Evolutionary conservation across 2,888 invertebrate species (phyloP).

Genomic region (Ichneumon xanthorius): DNA sequence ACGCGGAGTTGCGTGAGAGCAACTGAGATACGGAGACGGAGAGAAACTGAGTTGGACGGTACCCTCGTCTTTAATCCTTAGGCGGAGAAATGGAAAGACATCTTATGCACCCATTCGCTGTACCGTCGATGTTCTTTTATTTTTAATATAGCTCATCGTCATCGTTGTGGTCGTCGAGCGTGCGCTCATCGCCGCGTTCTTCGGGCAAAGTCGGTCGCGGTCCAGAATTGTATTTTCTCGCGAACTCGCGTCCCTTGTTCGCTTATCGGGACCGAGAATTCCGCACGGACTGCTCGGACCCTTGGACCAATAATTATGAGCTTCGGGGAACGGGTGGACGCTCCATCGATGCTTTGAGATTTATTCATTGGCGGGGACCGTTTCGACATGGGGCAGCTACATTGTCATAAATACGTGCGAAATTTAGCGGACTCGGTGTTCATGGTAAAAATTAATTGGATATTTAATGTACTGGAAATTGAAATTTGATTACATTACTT

Average conservation of each 20-base stretch:
- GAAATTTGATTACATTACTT: too few species aligned
- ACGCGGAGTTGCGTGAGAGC: slow-evolving; percentile 34
- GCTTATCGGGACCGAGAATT: background rate
- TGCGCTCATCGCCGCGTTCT: slow-evolving; percentile 2
- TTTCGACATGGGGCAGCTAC: too few species aligned
- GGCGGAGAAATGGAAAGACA: slow-evolving; percentile 16
- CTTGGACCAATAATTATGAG: slow-evolving; percentile 10
- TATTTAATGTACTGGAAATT: too few species aligned
- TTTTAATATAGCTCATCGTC: slow-evolving; percentile 2
- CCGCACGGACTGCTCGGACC: background rate
- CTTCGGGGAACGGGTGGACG: background rate
- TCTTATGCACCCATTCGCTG: background rate
- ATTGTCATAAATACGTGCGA: too few species aligned
- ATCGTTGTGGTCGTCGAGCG: slow-evolving; percentile 1
- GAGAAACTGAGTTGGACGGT: slow-evolving; percentile 23
- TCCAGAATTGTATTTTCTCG: slow-evolving; percentile 24
- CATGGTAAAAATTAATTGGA: too few species aligned
- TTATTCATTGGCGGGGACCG: background rate
- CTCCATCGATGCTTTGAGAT: background rate
- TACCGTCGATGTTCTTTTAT: background rate
- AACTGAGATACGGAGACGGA: slow-evolving; percentile 21
- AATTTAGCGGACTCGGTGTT: too few species aligned
- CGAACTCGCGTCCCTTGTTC: background rate
- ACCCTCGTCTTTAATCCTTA: background rate
- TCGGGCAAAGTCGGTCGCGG: slow-evolving; percentile 37